Base-by-base conservation (phyloP, 2,797 vertebrate species). In the Mionectes olivaceus region DNA sequence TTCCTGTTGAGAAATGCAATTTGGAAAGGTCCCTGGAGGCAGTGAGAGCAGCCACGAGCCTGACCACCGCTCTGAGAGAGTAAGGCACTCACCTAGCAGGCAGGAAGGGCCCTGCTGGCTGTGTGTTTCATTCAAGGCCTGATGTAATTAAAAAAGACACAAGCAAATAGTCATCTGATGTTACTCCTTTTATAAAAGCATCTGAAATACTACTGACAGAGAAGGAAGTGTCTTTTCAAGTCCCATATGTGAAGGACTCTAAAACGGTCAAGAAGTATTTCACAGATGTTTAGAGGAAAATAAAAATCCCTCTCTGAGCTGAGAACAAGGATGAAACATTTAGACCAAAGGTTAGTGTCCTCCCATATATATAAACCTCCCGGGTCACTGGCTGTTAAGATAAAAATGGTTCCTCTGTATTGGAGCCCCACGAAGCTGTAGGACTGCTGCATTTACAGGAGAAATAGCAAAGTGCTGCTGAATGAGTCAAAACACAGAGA, bases 361-460 rank as follows among this genome's bases (percentile, higher is more conserved):
- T 95, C 85, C 67, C 91, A 93, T 96, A 96, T 88, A 92, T 96
- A 96, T 95, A 97, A 97, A 96, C 91, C 92, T 96, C 89, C 49
- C 0, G 28, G 95, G 91, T 97, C 95, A 93, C 85, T 0, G 49
- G 83, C 86, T 93, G 77, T 93, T 91, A 94, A 83, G 75, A 93
- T 30, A 84, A 93, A 95, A 96, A 87, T 33, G 70, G 67, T 84
- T 93, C 50, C 64, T 89, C 80, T 5, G 10, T 7, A 25, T 35
- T 8, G 37, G 59, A 94, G 85, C 50, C 61, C 69, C 59, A 47
- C 0, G 0, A 70, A 82, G 80, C 47, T 68, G 63, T 9, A 61
- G 86, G 53, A 83, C 41, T 2, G 5, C 39, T 53, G 68, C 49
- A 28, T 43, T 91, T 75, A 57, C n/a, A 71, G 80, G 18, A 81